Evolutionary conservation across 2,797 vertebrate species (phyloP), one percentile per base, ranked within the genome.

Genomic region (Carcharodon carcharias): DNA sequence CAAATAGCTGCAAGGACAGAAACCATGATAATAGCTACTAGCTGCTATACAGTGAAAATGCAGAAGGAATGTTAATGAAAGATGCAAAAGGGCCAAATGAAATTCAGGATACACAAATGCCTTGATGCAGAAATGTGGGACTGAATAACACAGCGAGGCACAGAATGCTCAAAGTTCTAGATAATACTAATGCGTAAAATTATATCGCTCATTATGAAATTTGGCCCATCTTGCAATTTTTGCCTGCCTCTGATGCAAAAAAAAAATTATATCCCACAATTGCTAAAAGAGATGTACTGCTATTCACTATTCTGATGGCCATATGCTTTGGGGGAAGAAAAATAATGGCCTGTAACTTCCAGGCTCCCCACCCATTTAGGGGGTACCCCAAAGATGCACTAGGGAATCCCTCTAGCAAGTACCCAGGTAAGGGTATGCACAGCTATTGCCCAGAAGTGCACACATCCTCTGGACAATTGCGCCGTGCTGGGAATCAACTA

Each of bases 251-350:
- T 61, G 40, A 96, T 96, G 96, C 97, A 97, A 97, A 97, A 96
- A 97, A 96, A 96, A 96, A 97, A 97, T 97, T 97, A 96, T 96
- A 96, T 97, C 96, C 97, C 96, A 97, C 96, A 97, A 97, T 97
- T 97, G 96, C 96, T 97, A 97, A 96, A 50, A 96, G 96, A 96
- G 95, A 23, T 69, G 67, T 18, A 67, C 21, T 26, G 67, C 67
- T 23, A 69, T 69, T 69, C 1, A 50, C 1, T 50, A 50, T 50
- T 50, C 45, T 50, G 45, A 50, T 50, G 45, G 45, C 45, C 45
- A 50, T 50, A 1, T 50, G 45, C 1, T 50, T 50, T 50, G 45
- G 45, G 45, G 45, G 45, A 50, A 50, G 45, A 50, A 50, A 50
- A 50, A 50, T 1, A 50, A 50, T 50, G 45, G 45, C 45, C 45